Conservation (phyloP, 1,140 invertebrate species). For the Drosophila bipectinata region DNA sequence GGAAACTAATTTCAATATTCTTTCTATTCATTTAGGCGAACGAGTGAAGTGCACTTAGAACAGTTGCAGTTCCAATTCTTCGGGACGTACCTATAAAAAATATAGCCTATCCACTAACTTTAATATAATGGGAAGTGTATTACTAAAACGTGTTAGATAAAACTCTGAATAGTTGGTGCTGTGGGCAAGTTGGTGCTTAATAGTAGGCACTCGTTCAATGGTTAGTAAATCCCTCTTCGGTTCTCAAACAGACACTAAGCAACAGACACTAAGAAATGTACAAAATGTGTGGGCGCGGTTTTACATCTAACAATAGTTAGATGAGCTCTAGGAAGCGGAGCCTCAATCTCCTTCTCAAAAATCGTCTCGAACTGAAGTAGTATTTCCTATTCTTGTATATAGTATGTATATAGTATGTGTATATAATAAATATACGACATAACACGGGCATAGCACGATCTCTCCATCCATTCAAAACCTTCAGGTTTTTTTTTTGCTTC, state of each 20-base stretch:
- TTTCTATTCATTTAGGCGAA: background rate
- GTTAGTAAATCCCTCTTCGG: constrained; percentile 31
- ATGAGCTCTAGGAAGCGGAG: constrained; percentile 61
- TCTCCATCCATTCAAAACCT: constrained; percentile 9
- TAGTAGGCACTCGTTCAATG: constrained; percentile 61
- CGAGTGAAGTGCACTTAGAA: constrained; percentile 26
- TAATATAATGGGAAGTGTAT: constrained; percentile 61
- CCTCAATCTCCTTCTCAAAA: constrained; percentile 32
- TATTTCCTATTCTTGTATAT: constrained; percentile 30
- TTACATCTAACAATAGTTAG: constrained; percentile 81
- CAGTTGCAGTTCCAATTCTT: background rate
- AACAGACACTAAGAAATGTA: constrained; percentile 57
- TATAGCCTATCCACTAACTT: constrained; percentile 54
- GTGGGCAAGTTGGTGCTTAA: constrained; percentile 42
- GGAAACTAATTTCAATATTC: constrained; percentile 20
- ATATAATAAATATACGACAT: constrained; percentile 70
- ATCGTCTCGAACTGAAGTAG: constrained; percentile 39
- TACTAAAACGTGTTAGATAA: constrained; percentile 61
- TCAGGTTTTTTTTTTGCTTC: background rate
- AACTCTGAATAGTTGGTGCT: constrained; percentile 63
- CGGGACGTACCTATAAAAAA: constrained; percentile 28
- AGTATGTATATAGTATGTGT: constrained; percentile 35
- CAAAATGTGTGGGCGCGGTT: constrained; percentile 58
- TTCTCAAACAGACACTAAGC: constrained; percentile 48
- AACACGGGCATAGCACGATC: constrained; percentile 49